phyloP scores from a whole-genome alignment of 2,888 invertebrate genomes.

The Caenorhabditis macrosperma region DNA sequence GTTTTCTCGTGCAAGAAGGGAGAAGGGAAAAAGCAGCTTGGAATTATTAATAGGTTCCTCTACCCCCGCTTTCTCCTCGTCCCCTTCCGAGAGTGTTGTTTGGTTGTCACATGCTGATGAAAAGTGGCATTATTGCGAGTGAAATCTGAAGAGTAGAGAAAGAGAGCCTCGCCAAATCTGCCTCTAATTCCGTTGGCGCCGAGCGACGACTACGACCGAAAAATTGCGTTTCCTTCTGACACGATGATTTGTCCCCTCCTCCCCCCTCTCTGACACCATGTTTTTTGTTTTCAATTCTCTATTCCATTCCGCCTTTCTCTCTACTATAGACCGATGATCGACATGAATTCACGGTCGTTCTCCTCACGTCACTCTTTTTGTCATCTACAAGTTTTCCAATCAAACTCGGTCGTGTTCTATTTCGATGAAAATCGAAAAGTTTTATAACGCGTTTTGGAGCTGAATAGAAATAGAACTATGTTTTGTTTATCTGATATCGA shows the following conservation, averaged over 20 bases:
- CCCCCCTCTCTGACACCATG: conserved; percentile 35
- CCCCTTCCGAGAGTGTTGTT: conserved; percentile 16
- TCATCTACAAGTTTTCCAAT: conserved; percentile 6
- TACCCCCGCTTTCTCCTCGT: background rate
- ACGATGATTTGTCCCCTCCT: conserved; percentile 14
- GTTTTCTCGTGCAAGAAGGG: conserved; percentile 9
- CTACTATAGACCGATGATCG: conserved; percentile 26
- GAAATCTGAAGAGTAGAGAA: conserved; percentile 37
- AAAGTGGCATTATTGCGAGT: conserved; percentile 33
- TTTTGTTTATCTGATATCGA: conserved; percentile 16
- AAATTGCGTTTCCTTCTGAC: conserved; percentile 21
- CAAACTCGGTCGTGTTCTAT: background rate
- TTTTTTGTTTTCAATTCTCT: conserved; percentile 39
- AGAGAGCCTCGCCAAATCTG: conserved; percentile 24
- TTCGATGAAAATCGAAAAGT: background rate
- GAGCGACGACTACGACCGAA: background rate
- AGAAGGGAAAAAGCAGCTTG: conserved; percentile 29
- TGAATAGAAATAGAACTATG: too few species aligned
- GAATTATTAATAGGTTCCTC: conserved; percentile 42
- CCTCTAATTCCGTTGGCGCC: conserved; percentile 16
- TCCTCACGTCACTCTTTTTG: conserved; percentile 8
- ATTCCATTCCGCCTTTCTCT: conserved; percentile 7
- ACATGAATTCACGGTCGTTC: conserved; percentile 12
- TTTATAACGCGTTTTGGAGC: background rate
- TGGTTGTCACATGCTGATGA: conserved; percentile 41